Evolutionary conservation across 1,140 invertebrate genomes (phyloP).

Genomic region (Drosophila kurseongensis): DNA sequence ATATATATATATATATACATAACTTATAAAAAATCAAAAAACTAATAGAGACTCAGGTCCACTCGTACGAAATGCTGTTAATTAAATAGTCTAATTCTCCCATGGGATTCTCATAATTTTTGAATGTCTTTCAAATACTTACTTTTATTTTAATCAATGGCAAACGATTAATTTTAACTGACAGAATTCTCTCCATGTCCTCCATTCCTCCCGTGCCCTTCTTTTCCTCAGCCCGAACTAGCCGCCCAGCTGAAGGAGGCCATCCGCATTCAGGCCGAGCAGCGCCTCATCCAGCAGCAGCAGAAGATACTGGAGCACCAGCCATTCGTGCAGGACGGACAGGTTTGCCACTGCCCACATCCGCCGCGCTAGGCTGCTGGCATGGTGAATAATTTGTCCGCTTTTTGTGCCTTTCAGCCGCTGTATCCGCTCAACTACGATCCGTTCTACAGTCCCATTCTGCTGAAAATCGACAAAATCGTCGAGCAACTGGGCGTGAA

Average conservation of each 20-base stretch:
- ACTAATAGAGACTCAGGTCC: too few species aligned
- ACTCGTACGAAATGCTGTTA: too few species aligned
- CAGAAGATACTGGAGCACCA: constrained; percentile 83
- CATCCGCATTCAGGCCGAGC: constrained; percentile 84
- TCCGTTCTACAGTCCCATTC: constrained; percentile 91
- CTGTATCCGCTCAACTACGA: constrained; percentile 86
- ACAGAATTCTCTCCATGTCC: neutral
- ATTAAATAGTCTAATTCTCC: too few species aligned
- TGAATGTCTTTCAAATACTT: too few species aligned
- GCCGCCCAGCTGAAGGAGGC: constrained; percentile 82
- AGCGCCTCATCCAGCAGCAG: constrained; percentile 81
- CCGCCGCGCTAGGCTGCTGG: neutral
- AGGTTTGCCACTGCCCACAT: constrained; percentile 59
- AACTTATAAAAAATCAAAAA: too few species aligned
- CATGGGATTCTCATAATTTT: too few species aligned
- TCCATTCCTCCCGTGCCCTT: neutral
- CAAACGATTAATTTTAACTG: neutral
- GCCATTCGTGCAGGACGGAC: constrained; percentile 82
- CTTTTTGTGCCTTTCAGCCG: constrained; percentile 54
- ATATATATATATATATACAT: too few species aligned
- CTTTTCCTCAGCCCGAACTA: constrained; percentile 58
- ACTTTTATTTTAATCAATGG: too few species aligned
- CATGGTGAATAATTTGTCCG: constrained; percentile 31
- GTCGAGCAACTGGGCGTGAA: constrained; percentile 88
- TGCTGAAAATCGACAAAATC: constrained; percentile 90